phyloP scores from a whole-genome alignment of 2,113 vertebrate species.

The Perca fluviatilis region DNA sequence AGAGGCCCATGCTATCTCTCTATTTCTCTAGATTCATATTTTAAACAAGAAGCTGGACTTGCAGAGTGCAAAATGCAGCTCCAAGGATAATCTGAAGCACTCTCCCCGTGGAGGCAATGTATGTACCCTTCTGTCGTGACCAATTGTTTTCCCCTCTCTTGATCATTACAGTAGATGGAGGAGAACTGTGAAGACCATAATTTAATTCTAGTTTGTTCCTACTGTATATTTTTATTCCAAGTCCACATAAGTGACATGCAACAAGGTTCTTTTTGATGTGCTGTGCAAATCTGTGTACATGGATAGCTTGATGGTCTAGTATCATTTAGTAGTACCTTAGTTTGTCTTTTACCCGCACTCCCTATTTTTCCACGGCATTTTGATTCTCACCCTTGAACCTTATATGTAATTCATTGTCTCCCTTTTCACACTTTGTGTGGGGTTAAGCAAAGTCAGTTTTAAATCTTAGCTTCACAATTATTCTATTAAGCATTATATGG shows the following conservation, averaged over 20 bases:
- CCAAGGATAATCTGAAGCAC: constrained; percentile 96
- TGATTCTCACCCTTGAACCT: neutral
- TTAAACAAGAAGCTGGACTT: constrained; percentile 96
- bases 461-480: neutral
- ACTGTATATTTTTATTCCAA: neutral
- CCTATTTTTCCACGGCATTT: neutral
- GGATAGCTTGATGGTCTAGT: neutral
- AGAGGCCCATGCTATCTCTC: constrained; percentile 67
- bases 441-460: neutral
- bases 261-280: constrained; percentile 4
- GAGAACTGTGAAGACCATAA: neutral
- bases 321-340: neutral
- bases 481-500: neutral
- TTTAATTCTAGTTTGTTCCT: constrained; percentile 15
- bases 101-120: constrained; percentile 91
- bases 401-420: neutral
- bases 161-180: neutral
- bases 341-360: neutral
- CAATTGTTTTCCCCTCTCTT: constrained; percentile 14
- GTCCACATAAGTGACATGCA: constrained; percentile 9
- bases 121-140: constrained; percentile 83
- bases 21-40: constrained; percentile 94
- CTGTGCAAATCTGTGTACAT: neutral
- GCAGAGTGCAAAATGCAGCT: constrained; percentile 90
- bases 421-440: neutral